Evolutionary conservation across 2,113 vertebrate species (phyloP), one percentile per base, ranked within the genome.

Genomic region (Ailuropoda melanoleuca): DNA sequence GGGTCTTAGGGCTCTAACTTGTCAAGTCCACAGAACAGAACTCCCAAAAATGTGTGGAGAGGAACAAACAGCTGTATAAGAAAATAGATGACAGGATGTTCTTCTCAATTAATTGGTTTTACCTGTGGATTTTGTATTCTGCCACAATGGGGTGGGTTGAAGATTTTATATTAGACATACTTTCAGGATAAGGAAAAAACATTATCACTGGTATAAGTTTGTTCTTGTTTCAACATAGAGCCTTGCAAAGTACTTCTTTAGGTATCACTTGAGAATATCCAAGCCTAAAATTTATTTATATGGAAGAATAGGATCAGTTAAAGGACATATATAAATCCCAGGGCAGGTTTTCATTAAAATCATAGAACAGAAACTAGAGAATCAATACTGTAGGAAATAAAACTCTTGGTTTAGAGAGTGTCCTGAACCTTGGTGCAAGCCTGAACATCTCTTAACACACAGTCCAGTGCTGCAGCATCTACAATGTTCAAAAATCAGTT

Each of bases 121-220:
- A 53, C 2, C 4, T 58, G 6, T 72, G 9, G 10, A 34, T 55
- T 87, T n/a, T 31, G 23, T 83, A n/a, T 29, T 87, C 12, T 56
- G 10, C 4, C 10, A 75, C 18, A 55, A 15, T 0, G 17, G 1
- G 8, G 39, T 6, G 23, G 6, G 2, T 34, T 13, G 17, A 48
- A n/a, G 24, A 39, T 50, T 21, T 70, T 24, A 43, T 50, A 26
- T n/a, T 23, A 56, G 64, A 60, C 3, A 60, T 21, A 50, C 18
- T 39, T 34, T 23, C 21, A 55, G 2, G 4, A 39, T 46, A 17
- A 19, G 6, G 7, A 48, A 29, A 48, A 26, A 43, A 15, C 12
- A 43, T 24, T 12, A 1, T 1, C 19, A 8, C 10, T 48, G 9
- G 2, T 68, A 3, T 66, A 34, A 70, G 2, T 58, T 78, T 56